Percentiles rank a stretch among this genome's conserved stretches.
phyloP scores from a whole-genome alignment of 2,797 vertebrate species.

The Tapera naevia region DNA sequence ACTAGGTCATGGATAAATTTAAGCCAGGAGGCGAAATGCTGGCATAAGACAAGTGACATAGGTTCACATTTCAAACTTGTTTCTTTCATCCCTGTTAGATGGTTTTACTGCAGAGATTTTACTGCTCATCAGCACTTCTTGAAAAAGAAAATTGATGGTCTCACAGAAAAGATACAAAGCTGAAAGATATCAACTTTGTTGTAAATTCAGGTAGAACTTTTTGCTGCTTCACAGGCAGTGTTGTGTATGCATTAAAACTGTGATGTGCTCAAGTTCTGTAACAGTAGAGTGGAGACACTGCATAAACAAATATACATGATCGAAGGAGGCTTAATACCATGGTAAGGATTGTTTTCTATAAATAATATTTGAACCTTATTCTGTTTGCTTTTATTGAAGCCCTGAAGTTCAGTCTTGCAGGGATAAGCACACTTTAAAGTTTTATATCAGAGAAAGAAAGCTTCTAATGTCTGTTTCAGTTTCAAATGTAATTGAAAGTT shows the following conservation, averaged over 20 bases:
- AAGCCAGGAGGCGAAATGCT: background rate
- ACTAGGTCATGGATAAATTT: background rate
- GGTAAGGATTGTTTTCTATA: background rate
- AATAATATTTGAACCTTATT: background rate
- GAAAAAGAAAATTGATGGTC: background rate
- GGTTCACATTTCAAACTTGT: background rate
- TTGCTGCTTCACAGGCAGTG: background rate
- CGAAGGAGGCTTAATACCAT: background rate
- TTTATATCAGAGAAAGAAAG: background rate
- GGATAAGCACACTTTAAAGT: background rate
- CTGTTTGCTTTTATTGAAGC: background rate
- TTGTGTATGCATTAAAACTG: background rate
- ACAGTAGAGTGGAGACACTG: background rate
- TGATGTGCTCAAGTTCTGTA: background rate
- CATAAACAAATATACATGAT: background rate
- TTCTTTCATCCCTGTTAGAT: background rate
- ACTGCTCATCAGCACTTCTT: background rate
- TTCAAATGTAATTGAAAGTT: slow-evolving; percentile 21
- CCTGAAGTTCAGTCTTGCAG: background rate
- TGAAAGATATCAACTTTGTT: background rate
- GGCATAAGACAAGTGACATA: background rate
- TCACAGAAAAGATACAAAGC: background rate
- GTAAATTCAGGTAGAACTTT: background rate
- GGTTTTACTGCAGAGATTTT: background rate
- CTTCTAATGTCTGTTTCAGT: slow-evolving; percentile 3